A percentile compares a stretch with the other conserved stretches of the same genome.
phyloP scores from a whole-genome alignment of 2,113 vertebrate genomes.

The Xenopus laevis region DNA sequence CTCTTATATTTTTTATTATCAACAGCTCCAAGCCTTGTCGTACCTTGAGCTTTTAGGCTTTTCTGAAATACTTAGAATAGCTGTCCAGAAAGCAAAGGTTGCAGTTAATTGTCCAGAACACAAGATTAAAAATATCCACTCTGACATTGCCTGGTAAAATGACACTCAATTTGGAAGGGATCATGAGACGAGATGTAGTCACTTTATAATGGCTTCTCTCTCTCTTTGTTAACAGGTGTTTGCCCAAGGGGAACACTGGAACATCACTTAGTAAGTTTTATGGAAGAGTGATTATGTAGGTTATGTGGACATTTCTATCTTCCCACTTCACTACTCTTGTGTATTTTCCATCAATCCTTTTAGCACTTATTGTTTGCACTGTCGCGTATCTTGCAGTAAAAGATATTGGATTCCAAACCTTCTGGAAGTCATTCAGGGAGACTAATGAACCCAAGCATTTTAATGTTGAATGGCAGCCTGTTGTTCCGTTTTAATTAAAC shows the following conservation, averaged over 20 bases:
- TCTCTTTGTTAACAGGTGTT: slow-evolving; percentile 67
- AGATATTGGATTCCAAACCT: slow-evolving; percentile 55
- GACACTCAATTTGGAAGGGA: slow-evolving; percentile 52
- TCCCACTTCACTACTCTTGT: slow-evolving; percentile 39
- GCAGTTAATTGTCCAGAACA: slow-evolving; percentile 57
- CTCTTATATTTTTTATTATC: too few species aligned
- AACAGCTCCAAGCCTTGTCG: not conserved
- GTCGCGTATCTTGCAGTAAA: slow-evolving; percentile 49
- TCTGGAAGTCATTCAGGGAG: slow-evolving; percentile 50
- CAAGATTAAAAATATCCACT: slow-evolving; percentile 57
- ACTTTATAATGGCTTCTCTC: slow-evolving; percentile 55
- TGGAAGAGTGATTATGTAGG: slow-evolving; percentile 52
- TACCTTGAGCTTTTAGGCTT: slow-evolving; percentile 39
- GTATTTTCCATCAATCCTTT: slow-evolving; percentile 54
- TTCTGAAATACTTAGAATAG: slow-evolving; percentile 49
- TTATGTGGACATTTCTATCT: slow-evolving; percentile 51
- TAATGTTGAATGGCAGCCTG: slow-evolving; percentile 59
- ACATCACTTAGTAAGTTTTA: slow-evolving; percentile 53
- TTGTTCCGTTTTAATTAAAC: slow-evolving; percentile 63
- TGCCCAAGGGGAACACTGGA: slow-evolving; percentile 59
- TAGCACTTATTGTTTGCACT: slow-evolving; percentile 48
- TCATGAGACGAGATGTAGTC: slow-evolving; percentile 53
- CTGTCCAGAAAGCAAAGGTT: slow-evolving; percentile 52
- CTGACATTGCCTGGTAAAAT: slow-evolving; percentile 51
- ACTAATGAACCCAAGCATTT: slow-evolving; percentile 56